Evolutionary conservation across 2,888 invertebrate species (phyloP).

Genomic region (Pristionchus mayeri): DNA sequence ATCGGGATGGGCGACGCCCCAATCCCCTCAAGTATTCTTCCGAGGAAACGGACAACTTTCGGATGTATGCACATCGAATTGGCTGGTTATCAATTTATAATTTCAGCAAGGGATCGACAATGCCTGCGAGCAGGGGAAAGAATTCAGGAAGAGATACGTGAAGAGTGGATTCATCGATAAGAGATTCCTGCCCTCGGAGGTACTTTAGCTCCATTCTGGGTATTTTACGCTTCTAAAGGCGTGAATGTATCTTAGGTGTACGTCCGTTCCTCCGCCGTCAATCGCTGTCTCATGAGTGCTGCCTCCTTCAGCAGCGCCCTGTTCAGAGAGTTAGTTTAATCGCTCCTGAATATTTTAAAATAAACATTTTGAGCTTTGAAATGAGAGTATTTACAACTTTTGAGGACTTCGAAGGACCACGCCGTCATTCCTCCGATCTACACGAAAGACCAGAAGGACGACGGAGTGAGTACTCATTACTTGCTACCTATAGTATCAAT

Average conservation of each 20-base stretch:
- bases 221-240: neutral
- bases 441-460: neutral
- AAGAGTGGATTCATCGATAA: slow-evolving; percentile 45
- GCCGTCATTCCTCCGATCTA: neutral
- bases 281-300: slow-evolving; percentile 32
- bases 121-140: slow-evolving; percentile 8
- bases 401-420: neutral
- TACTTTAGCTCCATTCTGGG: neutral
- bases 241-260: neutral
- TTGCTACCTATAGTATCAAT: too few relatives aligned
- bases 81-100: neutral
- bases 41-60: slow-evolving; percentile 31
- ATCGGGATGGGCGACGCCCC: neutral
- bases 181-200: slow-evolving; percentile 32
- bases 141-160: slow-evolving; percentile 46
- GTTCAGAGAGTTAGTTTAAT: neutral
- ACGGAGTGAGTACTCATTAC: neutral
- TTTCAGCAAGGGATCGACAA: slow-evolving; percentile 47
- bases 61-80: neutral
- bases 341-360: too few relatives aligned
- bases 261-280: slow-evolving; percentile 39
- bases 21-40: neutral
- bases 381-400: neutral
- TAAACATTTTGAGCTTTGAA: too few relatives aligned
- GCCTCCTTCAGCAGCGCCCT: neutral